Percentiles rank a stretch among this genome's conserved stretches.
These are phyloP conservation scores for Bufotes viridis DNA, from an alignment of 2,797 vertebrate genomes.

Conservation along the genomic window DNA sequence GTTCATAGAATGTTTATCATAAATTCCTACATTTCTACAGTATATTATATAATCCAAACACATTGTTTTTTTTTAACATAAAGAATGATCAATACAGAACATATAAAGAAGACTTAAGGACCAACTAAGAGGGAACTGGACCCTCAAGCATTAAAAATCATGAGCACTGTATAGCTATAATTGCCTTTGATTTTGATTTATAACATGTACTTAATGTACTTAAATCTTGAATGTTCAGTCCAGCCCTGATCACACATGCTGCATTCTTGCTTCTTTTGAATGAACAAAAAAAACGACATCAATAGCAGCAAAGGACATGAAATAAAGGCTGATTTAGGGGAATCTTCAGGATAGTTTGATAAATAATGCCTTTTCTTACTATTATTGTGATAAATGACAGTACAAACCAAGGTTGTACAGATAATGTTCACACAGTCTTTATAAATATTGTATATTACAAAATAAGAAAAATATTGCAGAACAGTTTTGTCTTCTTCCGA, in stretches of 20 bases:
- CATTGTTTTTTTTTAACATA: too few relatives aligned
- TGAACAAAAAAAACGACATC: not conserved
- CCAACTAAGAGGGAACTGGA: too few relatives aligned
- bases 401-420: slow-evolving; percentile 44
- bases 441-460: slow-evolving; percentile 43
- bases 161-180: too few relatives aligned
- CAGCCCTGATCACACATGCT: not conserved
- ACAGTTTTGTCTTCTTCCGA: slow-evolving; percentile 26
- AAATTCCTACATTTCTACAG: too few relatives aligned
- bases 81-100: too few relatives aligned
- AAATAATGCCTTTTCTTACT: slow-evolving; percentile 39
- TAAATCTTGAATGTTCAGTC: not conserved
- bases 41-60: too few relatives aligned
- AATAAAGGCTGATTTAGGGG: not conserved
- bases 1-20: too few relatives aligned
- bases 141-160: too few relatives aligned
- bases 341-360: not conserved
- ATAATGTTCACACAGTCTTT: slow-evolving; percentile 40
- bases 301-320: not conserved
- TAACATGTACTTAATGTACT: too few relatives aligned
- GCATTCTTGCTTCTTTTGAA: not conserved
- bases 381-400: slow-evolving; percentile 28
- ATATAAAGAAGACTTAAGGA: too few relatives aligned
- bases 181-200: too few relatives aligned
- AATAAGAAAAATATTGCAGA: slow-evolving; percentile 35